These are phyloP conservation scores for Wasmannia auropunctata DNA, from an alignment of 1,140 invertebrate genomes.

Conservation along the genomic window DNA sequence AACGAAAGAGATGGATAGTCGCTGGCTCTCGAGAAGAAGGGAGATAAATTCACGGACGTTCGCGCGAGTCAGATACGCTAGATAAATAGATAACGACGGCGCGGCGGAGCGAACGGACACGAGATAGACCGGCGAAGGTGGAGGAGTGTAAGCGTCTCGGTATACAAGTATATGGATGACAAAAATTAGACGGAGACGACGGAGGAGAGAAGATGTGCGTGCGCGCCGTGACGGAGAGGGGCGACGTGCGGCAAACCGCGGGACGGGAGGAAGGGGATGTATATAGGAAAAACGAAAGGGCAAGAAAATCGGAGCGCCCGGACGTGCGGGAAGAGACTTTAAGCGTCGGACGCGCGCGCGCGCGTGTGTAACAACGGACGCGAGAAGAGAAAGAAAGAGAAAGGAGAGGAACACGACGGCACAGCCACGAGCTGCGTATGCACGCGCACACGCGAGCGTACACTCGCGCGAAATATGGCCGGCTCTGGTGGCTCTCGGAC, in stretches of 20 bases:
- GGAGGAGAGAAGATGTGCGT: neutral
- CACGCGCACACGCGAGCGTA: neutral
- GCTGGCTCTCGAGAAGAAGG: neutral
- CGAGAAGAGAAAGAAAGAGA: neutral
- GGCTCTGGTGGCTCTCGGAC: slow-evolving; percentile 57
- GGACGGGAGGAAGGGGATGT: neutral
- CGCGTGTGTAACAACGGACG: neutral
- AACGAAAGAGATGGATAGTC: slow-evolving; percentile 21
- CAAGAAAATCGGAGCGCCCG: neutral
- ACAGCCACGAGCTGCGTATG: neutral
- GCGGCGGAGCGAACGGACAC: neutral
- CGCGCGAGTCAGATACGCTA: neutral
- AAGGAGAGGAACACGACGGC: neutral
- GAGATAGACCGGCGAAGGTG: slow-evolving; percentile 3
- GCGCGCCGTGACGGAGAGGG: neutral
- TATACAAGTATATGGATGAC: neutral
- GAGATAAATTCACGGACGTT: slow-evolving; percentile 24
- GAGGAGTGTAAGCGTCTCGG: neutral
- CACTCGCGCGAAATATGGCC: slow-evolving; percentile 75
- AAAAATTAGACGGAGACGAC: slow-evolving; percentile 24
- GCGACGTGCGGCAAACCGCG: neutral
- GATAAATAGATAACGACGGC: slow-evolving; percentile 24
- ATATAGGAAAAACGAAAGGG: slow-evolving; percentile 18
- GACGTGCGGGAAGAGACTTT: neutral
- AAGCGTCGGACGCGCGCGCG: slow-evolving; percentile 15